Base-by-base conservation (phyloP, 64 coral and sea anemone species). In the Platygyra sinensis region DNA sequence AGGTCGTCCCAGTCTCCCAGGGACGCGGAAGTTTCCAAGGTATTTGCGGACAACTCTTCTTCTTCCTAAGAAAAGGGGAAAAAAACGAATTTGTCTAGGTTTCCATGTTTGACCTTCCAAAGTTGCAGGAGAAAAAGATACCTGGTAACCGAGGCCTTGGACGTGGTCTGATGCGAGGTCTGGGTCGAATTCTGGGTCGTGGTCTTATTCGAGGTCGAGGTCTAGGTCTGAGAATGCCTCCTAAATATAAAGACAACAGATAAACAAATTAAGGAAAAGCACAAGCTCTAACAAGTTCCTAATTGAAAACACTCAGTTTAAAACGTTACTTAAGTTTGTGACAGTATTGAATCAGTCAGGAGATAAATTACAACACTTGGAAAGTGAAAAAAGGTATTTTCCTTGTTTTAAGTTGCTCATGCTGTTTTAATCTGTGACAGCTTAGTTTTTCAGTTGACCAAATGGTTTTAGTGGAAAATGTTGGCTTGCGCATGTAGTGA, bases 91-190 rank as follows among this genome's bases (percentile, higher is more conserved):
- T 9, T n/a, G 24, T 65, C 14, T n/a, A 65, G 9, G 2, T 10
- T 67, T 25, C 25, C 22, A 9, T 67, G 64, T 67, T 67, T 25
- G 24, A 25, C 20, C 25, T 67, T 0, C 20, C 20, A 25, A 67
- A 3, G 22, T 10, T 67, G 2, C 19, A 67, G 8, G 27, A 67
- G 22, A 67, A 15, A 46, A 38, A 39, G 4, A 22, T 77, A 77
- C 75, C 75, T 51, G 75, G 32, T 77, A 77, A 10, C 22, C 36
- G 36, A 10, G 75, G 75, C 75, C 75, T 77, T 19, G 75, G 75
- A 22, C 75, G 75, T 10, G 75, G 75, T 22, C 75, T 32, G 75
- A 24, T 10, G 0, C 75, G 36, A 6, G 75, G 75, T 18, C 75
- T 24, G n/a, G 39, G 39, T 52, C 39, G 16, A 24, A 77, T 51